A percentile compares a stretch with the other conserved stretches of the same genome.
phyloP scores from a whole-genome alignment of 2,888 invertebrate species.

The Diloba caeruleocephala region DNA sequence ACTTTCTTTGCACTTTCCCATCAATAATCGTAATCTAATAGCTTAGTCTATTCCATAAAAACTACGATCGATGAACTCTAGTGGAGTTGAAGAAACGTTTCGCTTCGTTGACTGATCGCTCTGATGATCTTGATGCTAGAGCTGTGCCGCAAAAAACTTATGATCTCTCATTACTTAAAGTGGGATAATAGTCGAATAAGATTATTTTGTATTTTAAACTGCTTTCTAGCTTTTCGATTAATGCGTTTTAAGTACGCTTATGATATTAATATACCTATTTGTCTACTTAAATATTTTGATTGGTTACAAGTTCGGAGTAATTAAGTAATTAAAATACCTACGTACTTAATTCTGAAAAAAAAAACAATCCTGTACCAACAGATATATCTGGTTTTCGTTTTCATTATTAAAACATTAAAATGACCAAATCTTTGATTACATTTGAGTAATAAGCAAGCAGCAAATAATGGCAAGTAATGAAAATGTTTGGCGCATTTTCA shows the following conservation, averaged over 20 bases:
- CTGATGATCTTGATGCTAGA: slow-evolving; percentile 43
- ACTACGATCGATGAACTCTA: slow-evolving; percentile 79
- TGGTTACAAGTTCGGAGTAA: slow-evolving; percentile 15
- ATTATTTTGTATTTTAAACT: slow-evolving; percentile 1
- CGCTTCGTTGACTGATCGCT: slow-evolving; percentile 76
- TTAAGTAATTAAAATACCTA: slow-evolving; percentile 11
- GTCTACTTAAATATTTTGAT: slow-evolving; percentile 2
- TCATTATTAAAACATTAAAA: too few species aligned
- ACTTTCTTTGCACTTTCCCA: slow-evolving; percentile 79
- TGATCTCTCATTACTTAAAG: slow-evolving; percentile 43
- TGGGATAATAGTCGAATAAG: slow-evolving; percentile 29
- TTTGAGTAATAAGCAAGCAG: too few species aligned
- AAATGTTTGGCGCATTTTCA: too few species aligned
- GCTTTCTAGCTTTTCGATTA: too few species aligned
- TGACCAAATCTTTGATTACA: too few species aligned
- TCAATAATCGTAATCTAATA: slow-evolving; percentile 74
- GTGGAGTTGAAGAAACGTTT: slow-evolving; percentile 83
- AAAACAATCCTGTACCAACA: too few species aligned
- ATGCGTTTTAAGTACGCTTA: too few species aligned
- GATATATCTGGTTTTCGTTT: too few species aligned
- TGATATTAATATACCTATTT: not conserved
- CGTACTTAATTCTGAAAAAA: not conserved
- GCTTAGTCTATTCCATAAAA: slow-evolving; percentile 65
- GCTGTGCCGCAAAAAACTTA: slow-evolving; percentile 44
- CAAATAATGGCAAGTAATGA: too few species aligned